Evolutionary conservation across 1,140 invertebrate genomes (phyloP), one percentile per base, ranked within the genome.

Genomic region (Neodiprion fabricii): DNA sequence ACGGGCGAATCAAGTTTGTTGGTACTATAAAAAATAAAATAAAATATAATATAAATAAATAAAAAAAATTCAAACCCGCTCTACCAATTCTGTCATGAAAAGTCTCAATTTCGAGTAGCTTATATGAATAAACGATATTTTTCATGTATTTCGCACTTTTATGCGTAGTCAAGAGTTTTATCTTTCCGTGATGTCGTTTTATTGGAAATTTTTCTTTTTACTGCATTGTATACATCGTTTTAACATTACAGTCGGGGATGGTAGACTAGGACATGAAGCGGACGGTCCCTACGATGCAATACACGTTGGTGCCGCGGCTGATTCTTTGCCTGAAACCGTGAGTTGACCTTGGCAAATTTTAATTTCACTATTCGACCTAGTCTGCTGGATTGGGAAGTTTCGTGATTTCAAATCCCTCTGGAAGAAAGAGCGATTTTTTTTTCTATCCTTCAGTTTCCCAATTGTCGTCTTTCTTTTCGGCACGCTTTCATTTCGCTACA

Each of bases 221-320:
- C 28, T 40, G 28, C 28, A 40, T 5, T 7, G 7, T 7, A 66
- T 7, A 40, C 28, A 40, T 40, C 28, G 28, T 70, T 14, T 70
- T 70, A 11, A 17, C 68, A 0, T 14, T 70, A 12, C 82, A 91
- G 91, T 90, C 77, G 92, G 92, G 73, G 93, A 95, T 86, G 94
- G 93, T 21, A 87, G 94, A 79, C 78, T 88, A 72, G 93, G 94
- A 72, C 90, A 90, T 79, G 48, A 81, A 28, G 82, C 83, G 65
- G 89, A 90, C 61, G 91, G 87, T 7, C 93, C 93, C 11, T 95
- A 91, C 87, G 90, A 95, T 87, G 93, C 92, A 49, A 95, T 95
- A 79, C 93, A 95, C 85, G 93, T 95, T 74, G 87, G 87, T 72
- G 86, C 87, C 70, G 86, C 87, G 10, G 86, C 86, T 10, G 79